Percentiles rank a stretch among this genome's conserved stretches.
These are phyloP conservation scores for Erebia palarica DNA, from an alignment of 2,888 invertebrate genomes.

Conservation along the genomic window DNA sequence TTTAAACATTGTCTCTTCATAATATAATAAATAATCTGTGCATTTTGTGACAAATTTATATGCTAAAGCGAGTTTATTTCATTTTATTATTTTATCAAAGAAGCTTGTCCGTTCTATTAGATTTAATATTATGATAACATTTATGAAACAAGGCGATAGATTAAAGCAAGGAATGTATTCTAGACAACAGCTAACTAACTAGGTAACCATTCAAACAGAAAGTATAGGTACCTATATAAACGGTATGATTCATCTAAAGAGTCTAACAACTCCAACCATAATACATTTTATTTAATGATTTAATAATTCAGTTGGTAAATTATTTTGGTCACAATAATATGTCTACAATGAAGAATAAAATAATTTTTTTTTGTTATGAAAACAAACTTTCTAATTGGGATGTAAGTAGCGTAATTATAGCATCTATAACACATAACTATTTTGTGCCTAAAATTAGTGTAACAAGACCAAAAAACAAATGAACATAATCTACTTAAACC, in stretches of 20 bases:
- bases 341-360: too few species aligned
- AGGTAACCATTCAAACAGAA: neutral
- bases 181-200: neutral
- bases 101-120: neutral
- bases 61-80: neutral
- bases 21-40: too few species aligned
- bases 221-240: neutral
- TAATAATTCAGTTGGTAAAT: neutral
- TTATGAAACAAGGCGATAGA: conserved; percentile 30
- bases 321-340: too few species aligned
- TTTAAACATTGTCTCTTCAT: too few species aligned
- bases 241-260: neutral
- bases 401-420: too few species aligned
- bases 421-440: too few species aligned
- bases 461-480: neutral
- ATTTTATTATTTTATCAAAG: neutral
- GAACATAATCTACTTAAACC: neutral
- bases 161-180: conserved; percentile 21
- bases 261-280: neutral
- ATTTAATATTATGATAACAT: conserved; percentile 13
- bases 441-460: neutral
- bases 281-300: neutral
- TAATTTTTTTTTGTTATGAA: too few species aligned
- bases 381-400: too few species aligned
- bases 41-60: too few species aligned